A percentile compares a stretch with the other conserved stretches of the same genome.
Conservation (phyloP, 2,888 invertebrate species). For the Apamea monoglypha region DNA sequence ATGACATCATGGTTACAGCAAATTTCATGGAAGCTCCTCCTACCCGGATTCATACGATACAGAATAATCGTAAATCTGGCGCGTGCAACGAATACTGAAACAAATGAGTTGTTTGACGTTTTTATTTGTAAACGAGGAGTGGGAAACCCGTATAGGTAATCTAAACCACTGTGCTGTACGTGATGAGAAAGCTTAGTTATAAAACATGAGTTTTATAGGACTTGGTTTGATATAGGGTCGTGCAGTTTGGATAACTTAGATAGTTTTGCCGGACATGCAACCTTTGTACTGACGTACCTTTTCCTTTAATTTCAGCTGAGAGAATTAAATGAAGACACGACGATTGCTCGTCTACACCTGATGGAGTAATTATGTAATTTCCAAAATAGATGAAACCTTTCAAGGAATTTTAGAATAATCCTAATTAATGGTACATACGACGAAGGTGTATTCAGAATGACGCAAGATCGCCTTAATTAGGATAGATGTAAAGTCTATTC, state of each 20-base stretch:
- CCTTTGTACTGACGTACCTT: background rate
- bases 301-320: background rate
- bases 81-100: slow-evolving; percentile 79
- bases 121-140: slow-evolving; percentile 69
- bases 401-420: background rate
- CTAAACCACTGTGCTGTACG: slow-evolving; percentile 84
- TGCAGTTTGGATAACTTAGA: background rate
- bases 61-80: slow-evolving; percentile 83
- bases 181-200: slow-evolving; percentile 82
- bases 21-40: slow-evolving; percentile 60
- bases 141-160: slow-evolving; percentile 85
- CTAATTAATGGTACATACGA: too few species aligned
- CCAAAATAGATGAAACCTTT: background rate
- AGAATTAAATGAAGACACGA: background rate
- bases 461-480: too few species aligned
- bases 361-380: background rate
- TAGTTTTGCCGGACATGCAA: background rate
- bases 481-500: background rate
- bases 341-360: background rate
- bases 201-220: slow-evolving; percentile 52
- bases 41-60: slow-evolving; percentile 75
- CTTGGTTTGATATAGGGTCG: slow-evolving; percentile 16
- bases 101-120: slow-evolving; percentile 72
- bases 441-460: background rate
- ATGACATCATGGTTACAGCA: slow-evolving; percentile 47